Evolutionary conservation across 2,888 invertebrate species (phyloP), one percentile per base, ranked within the genome.

Genomic region (Actias luna): DNA sequence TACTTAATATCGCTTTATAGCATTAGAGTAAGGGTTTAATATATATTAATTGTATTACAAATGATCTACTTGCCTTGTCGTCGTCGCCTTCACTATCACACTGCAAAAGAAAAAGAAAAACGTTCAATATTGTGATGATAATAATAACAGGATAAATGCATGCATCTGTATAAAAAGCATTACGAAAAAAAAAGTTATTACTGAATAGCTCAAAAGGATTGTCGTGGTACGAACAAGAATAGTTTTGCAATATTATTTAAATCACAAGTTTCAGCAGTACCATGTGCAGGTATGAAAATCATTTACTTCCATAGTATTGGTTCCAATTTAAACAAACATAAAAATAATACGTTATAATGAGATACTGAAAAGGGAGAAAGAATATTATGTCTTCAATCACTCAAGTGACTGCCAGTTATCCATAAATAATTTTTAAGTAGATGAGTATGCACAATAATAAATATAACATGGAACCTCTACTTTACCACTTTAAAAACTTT

Each of bases 1-100:
- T 50, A 29, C 29, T 29, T 14, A 55, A 27, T 29, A 55, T 12
- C 1, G 46, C 25, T 50, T 50, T 42, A 42, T 42, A 18, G 5
- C 42, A 18, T 18, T 18, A 18, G 39, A 16, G n/a, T 39, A 39
- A 39, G n/a, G 39, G 33, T 33, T 42, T 22, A 50, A 50, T 50
- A 50, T 22, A 50, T 25, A 29, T 29, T 55, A 55, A 29, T 16
- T 55, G 5, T 55, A 29, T 29, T 55, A 29, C 29, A 29, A 16
- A 27, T 61, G 29, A 12, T 57, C 22, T 79, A 91, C 95, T 94
- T 93, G 96, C 97, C 97, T 97, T 97, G 94, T 96, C 97, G 93
- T 97, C 97, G 93, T 96, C 96, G 93, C 96, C 96, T 94, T 96
- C 96, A 94, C 96, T 97, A 97, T 97, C 97, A 97, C 97, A 97